Evolutionary conservation across 2,888 invertebrate species (phyloP).

Genomic region (Troides helena): DNA sequence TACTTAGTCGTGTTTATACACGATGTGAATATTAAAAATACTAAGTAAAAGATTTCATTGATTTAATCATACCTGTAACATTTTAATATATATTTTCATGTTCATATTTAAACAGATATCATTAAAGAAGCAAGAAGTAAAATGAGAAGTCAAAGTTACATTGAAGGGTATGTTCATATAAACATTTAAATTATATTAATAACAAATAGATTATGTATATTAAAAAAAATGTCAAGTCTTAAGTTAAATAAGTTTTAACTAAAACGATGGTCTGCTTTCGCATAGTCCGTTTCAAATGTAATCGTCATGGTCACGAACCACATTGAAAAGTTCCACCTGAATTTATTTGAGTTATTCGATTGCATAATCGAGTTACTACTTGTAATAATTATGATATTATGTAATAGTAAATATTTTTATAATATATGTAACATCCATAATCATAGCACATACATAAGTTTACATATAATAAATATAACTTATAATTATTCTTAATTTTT

Average conservation of each 20-base stretch:
- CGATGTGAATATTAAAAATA: slow-evolving; percentile 17
- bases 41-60: background rate
- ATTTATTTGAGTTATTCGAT: slow-evolving; percentile 72
- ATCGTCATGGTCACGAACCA: slow-evolving; percentile 73
- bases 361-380: slow-evolving; percentile 53
- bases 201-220: background rate
- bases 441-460: too few relatives aligned
- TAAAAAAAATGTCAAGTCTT: background rate
- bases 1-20: slow-evolving; percentile 46
- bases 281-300: slow-evolving; percentile 59
- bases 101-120: background rate
- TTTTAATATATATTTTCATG: background rate
- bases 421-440: background rate
- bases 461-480: too few relatives aligned
- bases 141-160: too few relatives aligned
- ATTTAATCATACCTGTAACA: background rate
- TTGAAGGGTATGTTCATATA: background rate
- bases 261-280: slow-evolving; percentile 10
- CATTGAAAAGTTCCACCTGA: slow-evolving; percentile 74
- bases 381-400: slow-evolving; percentile 41
- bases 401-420: background rate
- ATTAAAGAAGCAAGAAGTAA: too few relatives aligned
- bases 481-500: too few relatives aligned
- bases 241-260: background rate
- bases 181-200: background rate